Evolutionary conservation across 2,113 vertebrate genomes (phyloP).

Genomic region (Astatoreochromis straeleni): DNA sequence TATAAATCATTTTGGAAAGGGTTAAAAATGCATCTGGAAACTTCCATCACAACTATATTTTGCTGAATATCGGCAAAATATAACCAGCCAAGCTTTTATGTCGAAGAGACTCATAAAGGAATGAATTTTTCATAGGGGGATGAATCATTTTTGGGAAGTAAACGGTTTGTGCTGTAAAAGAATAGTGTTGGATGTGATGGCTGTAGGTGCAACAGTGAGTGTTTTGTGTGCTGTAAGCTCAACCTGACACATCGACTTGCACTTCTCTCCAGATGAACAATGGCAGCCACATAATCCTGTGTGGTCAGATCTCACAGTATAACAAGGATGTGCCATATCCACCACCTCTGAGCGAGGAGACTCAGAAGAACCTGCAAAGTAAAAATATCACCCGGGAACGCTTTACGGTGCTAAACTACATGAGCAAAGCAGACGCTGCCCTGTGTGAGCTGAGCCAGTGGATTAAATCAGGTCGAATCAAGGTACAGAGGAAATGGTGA

Average conservation of each 20-base stretch:
- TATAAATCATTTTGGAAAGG: background rate
- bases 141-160: background rate
- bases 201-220: too few relatives aligned
- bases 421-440: conserved; percentile 75
- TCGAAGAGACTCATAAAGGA: background rate
- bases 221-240: background rate
- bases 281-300: conserved; percentile 84
- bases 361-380: conserved; percentile 65
- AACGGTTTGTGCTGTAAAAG: background rate
- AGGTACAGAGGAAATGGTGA: conserved; percentile 69
- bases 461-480: conserved; percentile 84
- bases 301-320: conserved; percentile 96
- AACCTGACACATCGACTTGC: background rate
- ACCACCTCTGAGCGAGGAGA: conserved; percentile 75
- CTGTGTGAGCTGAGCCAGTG: conserved; percentile 81
- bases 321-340: conserved; percentile 94
- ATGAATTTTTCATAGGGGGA: background rate
- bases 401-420: conserved; percentile 84
- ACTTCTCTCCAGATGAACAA: conserved; percentile 78
- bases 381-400: conserved; percentile 87
- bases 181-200: background rate
- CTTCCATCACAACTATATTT: background rate
- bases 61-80: background rate
- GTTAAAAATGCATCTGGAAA: background rate
- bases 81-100: background rate